Conservation (phyloP, 1,140 invertebrate species). For the Lepidostoma basale region DNA sequence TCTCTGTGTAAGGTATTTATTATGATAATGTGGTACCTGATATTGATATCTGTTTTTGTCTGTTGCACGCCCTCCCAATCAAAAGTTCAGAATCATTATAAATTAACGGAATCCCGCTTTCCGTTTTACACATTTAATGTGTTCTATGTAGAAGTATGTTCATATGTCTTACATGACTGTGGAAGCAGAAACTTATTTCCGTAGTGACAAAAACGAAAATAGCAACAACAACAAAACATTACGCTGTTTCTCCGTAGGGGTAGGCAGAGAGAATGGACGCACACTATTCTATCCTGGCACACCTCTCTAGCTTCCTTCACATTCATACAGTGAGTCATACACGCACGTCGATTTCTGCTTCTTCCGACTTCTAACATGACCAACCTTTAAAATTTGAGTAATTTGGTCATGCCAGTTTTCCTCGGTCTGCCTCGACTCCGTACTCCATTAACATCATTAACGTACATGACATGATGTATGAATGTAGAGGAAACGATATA, state of each 20-base stretch:
- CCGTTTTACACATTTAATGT: slow-evolving; percentile 3
- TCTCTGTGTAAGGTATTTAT: slow-evolving; percentile 32
- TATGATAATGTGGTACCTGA: slow-evolving; percentile 37
- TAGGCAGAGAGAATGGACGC: no score
- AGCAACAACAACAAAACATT: background rate
- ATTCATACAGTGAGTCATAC: no score
- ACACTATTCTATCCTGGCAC: no score
- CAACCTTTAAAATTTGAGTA: no score
- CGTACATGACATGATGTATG: no score
- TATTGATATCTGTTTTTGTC: slow-evolving; percentile 35
- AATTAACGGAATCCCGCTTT: slow-evolving; percentile 8
- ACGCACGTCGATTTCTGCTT: no score
- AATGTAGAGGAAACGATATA: background rate
- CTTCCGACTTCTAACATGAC: no score
- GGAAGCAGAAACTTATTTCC: background rate
- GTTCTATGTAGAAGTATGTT: background rate
- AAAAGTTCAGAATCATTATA: slow-evolving; percentile 31
- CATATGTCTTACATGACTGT: background rate
- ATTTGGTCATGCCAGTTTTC: no score
- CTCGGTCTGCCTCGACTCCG: no score
- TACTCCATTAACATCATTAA: no score
- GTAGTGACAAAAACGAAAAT: background rate
- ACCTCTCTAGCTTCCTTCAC: no score
- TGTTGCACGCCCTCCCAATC: slow-evolving; percentile 8
- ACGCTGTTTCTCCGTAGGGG: no score